Base-by-base conservation (phyloP, 92 coral and sea anemone genomes). In the Bergia sp. region DNA sequence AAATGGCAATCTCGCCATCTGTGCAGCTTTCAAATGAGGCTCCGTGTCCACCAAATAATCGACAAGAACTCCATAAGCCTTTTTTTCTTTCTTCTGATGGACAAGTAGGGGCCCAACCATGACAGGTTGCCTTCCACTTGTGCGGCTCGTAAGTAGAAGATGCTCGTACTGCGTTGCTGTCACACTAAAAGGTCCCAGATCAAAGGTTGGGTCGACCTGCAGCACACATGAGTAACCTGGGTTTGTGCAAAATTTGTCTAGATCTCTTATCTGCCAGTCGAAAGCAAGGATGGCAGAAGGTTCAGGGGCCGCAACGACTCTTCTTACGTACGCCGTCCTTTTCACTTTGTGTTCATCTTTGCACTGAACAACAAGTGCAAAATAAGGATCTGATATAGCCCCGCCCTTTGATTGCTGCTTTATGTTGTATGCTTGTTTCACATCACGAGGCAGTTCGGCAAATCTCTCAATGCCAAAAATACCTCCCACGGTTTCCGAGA, bases 1-100 rank as follows among this genome's bases (percentile, higher is more conserved):
- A 92, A 38, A 92, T 38, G 13, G 94, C 92, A 2, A 71, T 45
- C 81, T 92, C 92, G 2, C 92, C 86, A 72, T 92, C 94, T 11
- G 91, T 92, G 57, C 45, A 29, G 29, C 29, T 29, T 29, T 29
- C 29, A 29, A 29, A 29, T 29, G 53, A 4, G 53, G 53, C 53
- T 8, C 7, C 7, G 53, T 8, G 8, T 8, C 7, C 5, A 47
- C 7, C 53, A 47, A 8, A 47, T 47, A 8, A 8, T 47, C 53
- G 4, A 47, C 53, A 8, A 47, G 8, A 8, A 47, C 7, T 4
- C 5, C 7, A 8, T 47, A 91, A 29, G 91, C 53, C 21, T 47
- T n/a, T 65, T 29, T 82, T 55, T 91, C 91, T 75, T 91, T 91
- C 55, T 81, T 87, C 42, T 91, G 91, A 64, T 88, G 93, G 64